Base-by-base conservation (phyloP, 2,888 invertebrate species). In the Notodonta dromedarius region DNA sequence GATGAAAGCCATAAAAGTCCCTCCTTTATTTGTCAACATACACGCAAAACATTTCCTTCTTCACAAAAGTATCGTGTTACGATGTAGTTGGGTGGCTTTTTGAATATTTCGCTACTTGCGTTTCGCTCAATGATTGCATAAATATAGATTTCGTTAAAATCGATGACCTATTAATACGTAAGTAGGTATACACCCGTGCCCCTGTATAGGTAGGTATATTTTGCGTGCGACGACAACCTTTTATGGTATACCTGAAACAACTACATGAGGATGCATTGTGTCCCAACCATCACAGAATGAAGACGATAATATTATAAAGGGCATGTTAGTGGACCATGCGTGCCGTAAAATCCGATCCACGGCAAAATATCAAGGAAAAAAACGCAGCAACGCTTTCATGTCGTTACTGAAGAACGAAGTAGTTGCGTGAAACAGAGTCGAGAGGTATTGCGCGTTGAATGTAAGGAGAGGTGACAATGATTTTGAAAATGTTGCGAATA, bases 11-110 rank as follows among this genome's bases (percentile, higher is more conserved):
- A 79, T 84, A 85, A 84, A 83, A 66, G 69, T 67, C 65, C 60
- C 70, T 80, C 77, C 76, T 83, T 81, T 83, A 85, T 86, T 85
- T 84, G 81, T 85, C 85, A 85, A 84, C 81, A 82, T 79, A 79
- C 84, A 86, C 85, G 81, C 85, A 79, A 81, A 81, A 84, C 76
- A 80, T 82, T 86, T 85, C 85, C 83, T 81, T 66, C 65, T 82
- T 73, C 73, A 67, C 67, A 76, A 77, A 65, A 81, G 80, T 85
- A 81, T 85, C 90, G 87, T 90, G 90, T 83, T 84, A 73, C 78
- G 68, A 63, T 76, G 83, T 83, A 84, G 79, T 90, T 87, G 79
- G 61, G 67, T 52, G 58, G 66, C 71, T 73, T 74, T 69, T 71
- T 72, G 76, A 76, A 81, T 78, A 76, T 77, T 76, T 75, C 61